Base-by-base conservation (phyloP, 1,140 invertebrate genomes). In the Teleopsis dalmanni region DNA sequence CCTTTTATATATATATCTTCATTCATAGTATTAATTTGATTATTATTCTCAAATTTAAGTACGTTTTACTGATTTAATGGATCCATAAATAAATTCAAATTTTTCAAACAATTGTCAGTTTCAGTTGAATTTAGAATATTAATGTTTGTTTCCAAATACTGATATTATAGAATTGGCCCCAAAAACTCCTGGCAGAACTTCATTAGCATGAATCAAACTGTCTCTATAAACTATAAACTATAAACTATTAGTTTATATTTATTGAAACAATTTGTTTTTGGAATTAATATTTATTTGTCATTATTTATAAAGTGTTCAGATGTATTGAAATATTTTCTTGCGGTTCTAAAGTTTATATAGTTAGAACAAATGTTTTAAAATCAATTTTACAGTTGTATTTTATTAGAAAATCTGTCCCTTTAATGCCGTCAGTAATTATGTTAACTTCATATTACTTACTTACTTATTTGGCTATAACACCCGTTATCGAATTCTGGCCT, bases 371-470 rank as follows among this genome's bases (percentile, higher is more conserved):
- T 10, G 16, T 46, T 8, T 46, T 4, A 11, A 5, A 40, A 19
- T 40, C 37, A 13, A 40, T 40, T 4, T 40, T 40, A 14, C 37
- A 23, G 13, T 4, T 40, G 10, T 22, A 40, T 7, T 3, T 40
- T 4, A 7, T 22, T 8, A 21, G 10, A 18, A 40, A 34, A 21
- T 46, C 44, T 34, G 29, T 46, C n/a, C 31, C 44, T 35, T 34
- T 19, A 7, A 46, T 35, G 29, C 43, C 43, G 31, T 45, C 43
- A 21, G 31, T 29, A 8, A 7, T 31, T 31, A 45, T 19, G n/a
- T 22, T 22, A 10, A 45, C 14, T 26, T 45, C 13, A 45, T 19
- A n/a, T n/a, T n/a, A n/a, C n/a, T n/a, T n/a, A n/a, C n/a, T n/a
- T n/a, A n/a, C n/a, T n/a, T n/a, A n/a, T n/a, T n/a, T n/a, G n/a